phyloP scores from a whole-genome alignment of 2,888 invertebrate species.

The Cremastobaeus sp. region DNA sequence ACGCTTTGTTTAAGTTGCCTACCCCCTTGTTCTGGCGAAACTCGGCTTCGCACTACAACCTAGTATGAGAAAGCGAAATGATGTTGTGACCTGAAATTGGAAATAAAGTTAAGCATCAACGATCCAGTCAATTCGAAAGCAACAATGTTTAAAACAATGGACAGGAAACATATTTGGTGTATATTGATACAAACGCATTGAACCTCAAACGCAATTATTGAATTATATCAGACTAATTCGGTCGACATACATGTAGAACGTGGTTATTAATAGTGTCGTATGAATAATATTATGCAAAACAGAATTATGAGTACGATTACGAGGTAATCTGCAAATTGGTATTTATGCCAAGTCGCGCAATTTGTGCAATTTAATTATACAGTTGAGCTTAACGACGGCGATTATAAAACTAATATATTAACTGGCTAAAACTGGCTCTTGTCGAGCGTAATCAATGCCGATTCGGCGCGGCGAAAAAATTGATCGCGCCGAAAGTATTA shows the following conservation, averaged over 20 bases:
- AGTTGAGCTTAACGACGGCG: constrained; percentile 3
- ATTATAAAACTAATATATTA: constrained; percentile 9
- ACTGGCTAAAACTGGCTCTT: background rate
- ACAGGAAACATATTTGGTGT: background rate
- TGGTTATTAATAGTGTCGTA: constrained; percentile 40
- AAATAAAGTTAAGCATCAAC: no score
- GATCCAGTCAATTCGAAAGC: no score
- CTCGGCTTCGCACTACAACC: no score
- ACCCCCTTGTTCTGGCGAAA: no score
- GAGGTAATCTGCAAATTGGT: constrained; percentile 37
- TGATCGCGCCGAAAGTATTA: no score
- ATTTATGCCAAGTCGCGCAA: constrained; percentile 34
- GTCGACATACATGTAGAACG: constrained; percentile 19
- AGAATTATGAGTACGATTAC: constrained; percentile 38
- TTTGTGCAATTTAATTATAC: constrained; percentile 18
- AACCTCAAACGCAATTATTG: constrained; percentile 42
- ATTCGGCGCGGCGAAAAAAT: no score
- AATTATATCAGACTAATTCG: constrained; percentile 29
- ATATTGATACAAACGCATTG: constrained; percentile 13
- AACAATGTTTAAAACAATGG: constrained; percentile 15
- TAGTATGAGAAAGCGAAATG: no score
- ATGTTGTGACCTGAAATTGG: no score
- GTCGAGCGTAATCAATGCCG: background rate
- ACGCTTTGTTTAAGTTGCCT: no score
- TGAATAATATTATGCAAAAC: constrained; percentile 48